phyloP scores from a whole-genome alignment of 2,888 invertebrate species.

The Trichopoda pennipes region DNA sequence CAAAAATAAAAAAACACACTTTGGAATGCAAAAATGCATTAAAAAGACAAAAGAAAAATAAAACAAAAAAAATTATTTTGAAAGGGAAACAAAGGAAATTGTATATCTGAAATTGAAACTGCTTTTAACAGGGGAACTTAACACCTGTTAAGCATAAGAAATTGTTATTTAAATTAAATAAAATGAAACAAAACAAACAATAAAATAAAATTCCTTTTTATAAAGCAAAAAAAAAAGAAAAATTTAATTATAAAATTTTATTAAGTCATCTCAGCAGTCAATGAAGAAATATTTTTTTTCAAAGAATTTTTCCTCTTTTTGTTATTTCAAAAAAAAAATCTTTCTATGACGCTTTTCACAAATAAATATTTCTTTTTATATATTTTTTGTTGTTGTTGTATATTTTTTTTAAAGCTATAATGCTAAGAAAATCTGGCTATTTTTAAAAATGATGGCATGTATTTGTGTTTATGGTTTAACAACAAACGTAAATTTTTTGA shows the following conservation, averaged over 20 bases:
- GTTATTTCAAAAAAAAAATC: conserved; percentile 4
- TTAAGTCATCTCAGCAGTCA: too few species aligned
- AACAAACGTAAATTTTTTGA: background rate
- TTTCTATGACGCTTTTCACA: conserved; percentile 42
- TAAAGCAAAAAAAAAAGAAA: conserved; percentile 6
- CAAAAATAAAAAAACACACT: conserved; percentile 33
- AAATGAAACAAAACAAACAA: conserved; percentile 22
- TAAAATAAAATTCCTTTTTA: conserved; percentile 25
- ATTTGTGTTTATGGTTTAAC: background rate
- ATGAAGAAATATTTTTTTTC: conserved; percentile 2
- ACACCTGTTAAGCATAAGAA: conserved; percentile 63
- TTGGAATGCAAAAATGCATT: conserved; percentile 61
- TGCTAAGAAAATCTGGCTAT: conserved; percentile 17
- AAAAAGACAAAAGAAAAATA: conserved; percentile 3
- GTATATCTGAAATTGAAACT: conserved; percentile 58
- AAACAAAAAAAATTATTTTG: conserved; percentile 19
- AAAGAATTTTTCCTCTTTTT: background rate
- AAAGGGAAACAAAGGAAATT: conserved; percentile 68
- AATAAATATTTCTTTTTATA: conserved; percentile 24
- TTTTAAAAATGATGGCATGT: conserved; percentile 50
- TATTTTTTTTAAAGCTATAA: conserved; percentile 2
- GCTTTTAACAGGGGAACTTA: conserved; percentile 48
- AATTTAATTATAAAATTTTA: conserved; percentile 21
- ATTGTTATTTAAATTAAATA: conserved; percentile 39
- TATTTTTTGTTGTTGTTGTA: background rate